These are phyloP conservation scores for Danio aesculapii DNA, from an alignment of 2,797 vertebrate genomes.

Conservation along the genomic window DNA sequence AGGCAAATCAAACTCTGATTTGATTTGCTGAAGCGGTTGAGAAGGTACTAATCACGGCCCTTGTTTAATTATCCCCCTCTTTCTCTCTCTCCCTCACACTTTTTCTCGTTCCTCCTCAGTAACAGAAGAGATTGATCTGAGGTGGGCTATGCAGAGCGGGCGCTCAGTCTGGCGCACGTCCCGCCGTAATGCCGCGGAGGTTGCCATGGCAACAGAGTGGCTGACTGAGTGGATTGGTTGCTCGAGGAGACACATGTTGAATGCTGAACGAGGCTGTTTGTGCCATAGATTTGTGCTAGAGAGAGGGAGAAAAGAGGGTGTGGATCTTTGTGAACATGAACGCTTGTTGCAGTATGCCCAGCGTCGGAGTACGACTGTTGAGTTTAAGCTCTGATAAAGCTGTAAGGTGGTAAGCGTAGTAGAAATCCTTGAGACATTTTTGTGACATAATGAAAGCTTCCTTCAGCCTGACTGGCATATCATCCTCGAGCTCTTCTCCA, in stretches of 20 bases:
- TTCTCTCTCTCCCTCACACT: neutral
- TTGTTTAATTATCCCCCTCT: conserved; percentile 28
- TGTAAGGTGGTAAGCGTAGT: conserved; percentile 33
- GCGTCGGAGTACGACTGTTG: neutral
- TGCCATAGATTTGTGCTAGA: neutral
- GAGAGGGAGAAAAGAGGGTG: conserved; percentile 7
- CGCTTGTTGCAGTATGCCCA: conserved; percentile 17
- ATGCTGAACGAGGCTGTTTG: conserved; percentile 38
- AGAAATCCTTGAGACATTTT: conserved; percentile 20
- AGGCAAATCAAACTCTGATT: conserved; percentile 34
- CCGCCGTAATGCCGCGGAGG: conserved; percentile 67
- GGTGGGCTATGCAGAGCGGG: conserved; percentile 44
- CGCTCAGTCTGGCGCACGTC: conserved; percentile 61
- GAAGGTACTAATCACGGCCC: conserved; percentile 28
- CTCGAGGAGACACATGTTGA: conserved; percentile 42
- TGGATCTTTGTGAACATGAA: conserved; percentile 22
- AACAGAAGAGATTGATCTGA: conserved; percentile 58
- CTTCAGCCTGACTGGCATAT: conserved; percentile 37
- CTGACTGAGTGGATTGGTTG: conserved; percentile 51
- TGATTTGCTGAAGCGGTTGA: conserved; percentile 31
- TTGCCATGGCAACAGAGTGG: conserved; percentile 79
- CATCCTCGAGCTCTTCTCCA: conserved; percentile 39
- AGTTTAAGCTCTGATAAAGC: conserved; percentile 37
- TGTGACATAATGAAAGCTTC: conserved; percentile 40
- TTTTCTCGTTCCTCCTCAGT: conserved; percentile 48